Base-by-base conservation (phyloP, 2,113 vertebrate species). In the Lutjanus erythropterus region DNA sequence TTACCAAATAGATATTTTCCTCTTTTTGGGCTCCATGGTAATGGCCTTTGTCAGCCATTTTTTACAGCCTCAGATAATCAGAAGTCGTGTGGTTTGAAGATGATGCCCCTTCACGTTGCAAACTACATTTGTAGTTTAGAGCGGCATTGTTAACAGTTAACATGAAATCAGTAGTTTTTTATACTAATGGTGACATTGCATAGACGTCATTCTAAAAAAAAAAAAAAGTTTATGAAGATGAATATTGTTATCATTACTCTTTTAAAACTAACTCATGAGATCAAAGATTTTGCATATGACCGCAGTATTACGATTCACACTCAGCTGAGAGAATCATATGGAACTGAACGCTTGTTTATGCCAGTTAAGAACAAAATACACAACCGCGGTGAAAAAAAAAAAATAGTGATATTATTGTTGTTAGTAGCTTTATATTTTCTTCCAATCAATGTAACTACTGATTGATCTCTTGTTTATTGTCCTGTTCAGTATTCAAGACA, bases 381-480 rank as follows among this genome's bases (percentile, higher is more conserved):
- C 18, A 23, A 66, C 23, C 15, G 29, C 39, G 14, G 55, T 66
- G 59, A n/a, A 49, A 86, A 87, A 62, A 15, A 52, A 87, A 87
- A 80, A 31, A 81, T 86, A 87, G 76, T 87, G 67, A 75, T 87
- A 78, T 80, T 86, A 73, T 86, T 87, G 71, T 85, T 83, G 74
- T 89, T 86, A 86, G 79, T 86, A 83, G 72, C 78, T 92, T 84
- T 86, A 85, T 88, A 76, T 78, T 86, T 91, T 71, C 64, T 88
- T 84, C 67, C 86, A 90, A 89, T 94, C 91, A 90, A 86, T 93
- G 86, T 92, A 92, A 93, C 92, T 92, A 92, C 91, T 92, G 89
- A 93, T 89, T 83, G 42, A 89, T 78, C 71, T 78, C 73, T 75
- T 88, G 23, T 75, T 82, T 86, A 72, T 80, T 81, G 49, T 89